Evolutionary conservation across 2,113 vertebrate species (phyloP), one percentile per base, ranked within the genome.

Genomic region (Phalacrocorax carbo): DNA sequence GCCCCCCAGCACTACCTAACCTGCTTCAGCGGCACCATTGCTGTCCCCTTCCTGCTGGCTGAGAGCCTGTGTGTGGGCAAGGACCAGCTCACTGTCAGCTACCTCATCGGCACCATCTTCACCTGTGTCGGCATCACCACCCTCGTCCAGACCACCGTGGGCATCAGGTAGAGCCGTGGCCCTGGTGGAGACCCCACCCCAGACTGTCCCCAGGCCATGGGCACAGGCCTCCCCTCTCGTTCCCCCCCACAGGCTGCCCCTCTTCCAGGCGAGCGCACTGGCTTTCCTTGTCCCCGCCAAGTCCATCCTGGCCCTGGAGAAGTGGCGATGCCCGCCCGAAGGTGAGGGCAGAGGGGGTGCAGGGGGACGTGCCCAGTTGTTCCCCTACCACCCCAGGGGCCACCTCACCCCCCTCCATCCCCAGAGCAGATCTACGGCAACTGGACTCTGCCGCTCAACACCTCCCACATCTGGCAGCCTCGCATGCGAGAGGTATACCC

Each of bases 101-200:
- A 99, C 95, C 98, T 99, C 90, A 99, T 99, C 1, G 99, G 99
- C 90, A 99, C 99, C 92, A 99, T 99, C 96, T 99, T 99, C 97
- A 99, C 98, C 69, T 99, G 99, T 0, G 99, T 99, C 12, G 99
- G 99, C 46, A 94, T 99, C 97, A 99, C 99, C 82, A 99, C 99
- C 6, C 98, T 99, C 85, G 99, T 99, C 93, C 99, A 99, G 98
- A 99, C 99, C 94, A 99, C 99, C 0, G 80, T 99, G 87, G 99
- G 99, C 82, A 98, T 99, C 97, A 98, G 99, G 99, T 99, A 98
- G 94, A 76, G 54, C 55, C 12, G 1, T 2, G 7, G 65, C 48
- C 52, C 60, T 0, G 2, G 55, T 1, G 1, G 13, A 29, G 51
- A 4, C 23, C 42, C 42, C 42, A 29, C 49, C 51, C 22, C 23